These are phyloP conservation scores for Xestia xanthographa DNA, from an alignment of 2,888 invertebrate species.

Conservation along the genomic window DNA sequence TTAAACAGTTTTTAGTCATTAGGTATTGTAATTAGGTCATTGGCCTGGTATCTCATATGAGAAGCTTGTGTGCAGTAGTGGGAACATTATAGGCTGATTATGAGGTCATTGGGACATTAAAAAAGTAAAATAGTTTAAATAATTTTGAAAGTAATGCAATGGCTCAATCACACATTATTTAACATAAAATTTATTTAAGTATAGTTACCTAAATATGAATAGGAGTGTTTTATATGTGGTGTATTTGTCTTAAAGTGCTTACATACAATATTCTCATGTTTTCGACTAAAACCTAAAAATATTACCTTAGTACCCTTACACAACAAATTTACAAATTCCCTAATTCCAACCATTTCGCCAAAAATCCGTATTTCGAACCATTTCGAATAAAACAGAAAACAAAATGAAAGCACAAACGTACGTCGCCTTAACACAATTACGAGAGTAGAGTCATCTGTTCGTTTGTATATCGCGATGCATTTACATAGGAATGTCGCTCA, in stretches of 20 bases:
- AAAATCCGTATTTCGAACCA: not conserved
- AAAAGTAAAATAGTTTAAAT: too few relatives aligned
- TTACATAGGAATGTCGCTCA: constrained; percentile 68
- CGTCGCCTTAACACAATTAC: constrained; percentile 67
- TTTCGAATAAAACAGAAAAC: not conserved
- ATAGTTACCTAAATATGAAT: too few relatives aligned
- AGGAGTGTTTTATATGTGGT: too few relatives aligned
- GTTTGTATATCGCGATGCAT: constrained; percentile 65
- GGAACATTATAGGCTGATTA: too few relatives aligned
- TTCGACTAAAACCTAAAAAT: not conserved
- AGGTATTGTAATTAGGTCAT: too few relatives aligned
- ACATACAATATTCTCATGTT: too few relatives aligned
- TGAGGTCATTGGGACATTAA: too few relatives aligned
- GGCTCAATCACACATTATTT: too few relatives aligned
- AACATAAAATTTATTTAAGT: too few relatives aligned
- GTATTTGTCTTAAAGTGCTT: not conserved
- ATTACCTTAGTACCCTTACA: not conserved
- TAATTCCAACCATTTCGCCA: not conserved
- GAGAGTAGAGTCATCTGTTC: constrained; percentile 63
- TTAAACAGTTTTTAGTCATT: not conserved
- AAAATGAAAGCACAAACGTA: constrained; percentile 13
- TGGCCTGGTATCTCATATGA: too few relatives aligned
- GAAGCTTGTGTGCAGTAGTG: too few relatives aligned
- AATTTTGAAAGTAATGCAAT: too few relatives aligned
- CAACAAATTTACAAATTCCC: not conserved